A percentile compares a stretch with the other conserved stretches of the same genome.
Evolutionary conservation across 2,113 vertebrate genomes (phyloP).

Genomic region (Gasterosteus nipponicus): DNA sequence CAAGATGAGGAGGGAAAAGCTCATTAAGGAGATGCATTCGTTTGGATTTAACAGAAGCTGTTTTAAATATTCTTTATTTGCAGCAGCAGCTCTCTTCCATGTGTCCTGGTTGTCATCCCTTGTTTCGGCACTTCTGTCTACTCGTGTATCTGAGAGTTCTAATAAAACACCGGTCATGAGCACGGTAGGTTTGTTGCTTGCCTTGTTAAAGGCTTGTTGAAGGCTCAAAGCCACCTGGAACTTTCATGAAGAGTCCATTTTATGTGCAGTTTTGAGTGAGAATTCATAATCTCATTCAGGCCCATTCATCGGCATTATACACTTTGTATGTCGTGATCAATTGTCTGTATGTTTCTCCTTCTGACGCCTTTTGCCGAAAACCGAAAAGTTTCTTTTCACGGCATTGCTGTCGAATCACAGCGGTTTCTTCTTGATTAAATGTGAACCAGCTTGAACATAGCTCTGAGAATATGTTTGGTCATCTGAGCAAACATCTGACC

Average conservation of each 20-base stretch:
- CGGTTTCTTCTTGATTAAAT: neutral
- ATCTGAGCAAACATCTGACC: neutral
- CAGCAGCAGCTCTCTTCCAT: neutral
- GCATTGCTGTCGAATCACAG: neutral
- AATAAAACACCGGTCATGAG: neutral
- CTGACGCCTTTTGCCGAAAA: neutral
- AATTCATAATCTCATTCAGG: too few relatives aligned
- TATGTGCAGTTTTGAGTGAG: too few relatives aligned
- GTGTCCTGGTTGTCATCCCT: neutral
- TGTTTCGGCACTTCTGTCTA: neutral
- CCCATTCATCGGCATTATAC: constrained; percentile 32
- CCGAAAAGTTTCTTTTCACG: neutral
- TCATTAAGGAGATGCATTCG: constrained; percentile 22
- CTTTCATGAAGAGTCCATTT: neutral
- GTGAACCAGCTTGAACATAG: neutral
- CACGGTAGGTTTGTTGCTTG: neutral
- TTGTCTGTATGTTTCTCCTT: constrained; percentile 32
- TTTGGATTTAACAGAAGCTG: constrained; percentile 8
- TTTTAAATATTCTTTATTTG: neutral
- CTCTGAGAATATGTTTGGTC: neutral
- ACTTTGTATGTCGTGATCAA: constrained; percentile 30
- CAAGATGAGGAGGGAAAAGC: constrained; percentile 5
- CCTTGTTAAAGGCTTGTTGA: neutral
- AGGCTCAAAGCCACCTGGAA: neutral
- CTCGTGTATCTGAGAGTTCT: neutral